These are phyloP conservation scores for Trididemnum clinides DNA, from an alignment of 23 tunicate species.

Conservation along the genomic window DNA sequence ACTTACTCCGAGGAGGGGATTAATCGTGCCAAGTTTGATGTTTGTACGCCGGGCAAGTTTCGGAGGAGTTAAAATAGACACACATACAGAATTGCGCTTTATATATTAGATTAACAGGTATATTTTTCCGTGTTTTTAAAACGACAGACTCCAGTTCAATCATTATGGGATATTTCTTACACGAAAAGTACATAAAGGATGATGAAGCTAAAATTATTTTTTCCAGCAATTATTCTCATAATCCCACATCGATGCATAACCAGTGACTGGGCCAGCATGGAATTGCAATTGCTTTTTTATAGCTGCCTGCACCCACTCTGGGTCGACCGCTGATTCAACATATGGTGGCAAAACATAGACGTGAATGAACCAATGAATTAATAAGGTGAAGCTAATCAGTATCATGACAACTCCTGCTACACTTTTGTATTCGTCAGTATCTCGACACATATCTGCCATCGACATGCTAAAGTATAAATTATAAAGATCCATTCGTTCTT, in stretches of 20 bases:
- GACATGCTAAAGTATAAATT: conserved; percentile 83
- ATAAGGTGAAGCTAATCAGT: conserved; percentile 19
- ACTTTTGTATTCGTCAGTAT: conserved; percentile 69
- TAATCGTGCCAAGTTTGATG: no score
- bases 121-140: no score
- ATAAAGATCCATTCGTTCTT: conserved; percentile 82
- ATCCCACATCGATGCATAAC: conserved; percentile 88
- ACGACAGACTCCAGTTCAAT: no score
- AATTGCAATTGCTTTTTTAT: conserved; percentile 61
- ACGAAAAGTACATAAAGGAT: no score
- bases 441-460: conserved; percentile 79
- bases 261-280: conserved; percentile 63
- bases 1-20: no score
- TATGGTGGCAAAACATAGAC: conserved; percentile 52
- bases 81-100: no score
- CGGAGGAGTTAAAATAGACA: no score
- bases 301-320: conserved; percentile 62
- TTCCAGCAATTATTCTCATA: conserved; percentile 97
- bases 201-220: no score
- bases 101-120: no score
- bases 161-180: no score
- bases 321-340: conserved; percentile 2
- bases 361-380: conserved; percentile 36
- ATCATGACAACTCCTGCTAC: conserved; percentile 36
- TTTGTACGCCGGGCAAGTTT: no score